A percentile compares a stretch with the other conserved stretches of the same genome.
Conservation (phyloP, 2,888 invertebrate species). For the Ametastegia equiseti region DNA sequence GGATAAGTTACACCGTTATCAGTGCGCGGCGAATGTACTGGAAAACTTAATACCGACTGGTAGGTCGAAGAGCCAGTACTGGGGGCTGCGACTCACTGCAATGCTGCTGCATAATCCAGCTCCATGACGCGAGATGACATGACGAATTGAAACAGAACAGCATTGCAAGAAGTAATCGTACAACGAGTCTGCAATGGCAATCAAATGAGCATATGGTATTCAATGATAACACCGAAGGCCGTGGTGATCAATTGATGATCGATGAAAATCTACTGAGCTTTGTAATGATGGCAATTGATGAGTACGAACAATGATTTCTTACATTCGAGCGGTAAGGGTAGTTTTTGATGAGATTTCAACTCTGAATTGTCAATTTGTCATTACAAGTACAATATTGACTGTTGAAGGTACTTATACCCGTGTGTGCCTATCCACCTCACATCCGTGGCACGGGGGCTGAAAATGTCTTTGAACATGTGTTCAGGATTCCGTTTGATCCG, state of each 20-base stretch:
- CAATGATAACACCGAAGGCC: background rate
- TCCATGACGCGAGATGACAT: background rate
- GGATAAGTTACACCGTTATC: slow-evolving; percentile 54
- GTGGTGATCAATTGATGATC: too few relatives aligned
- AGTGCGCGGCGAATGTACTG: slow-evolving; percentile 50
- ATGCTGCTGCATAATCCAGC: background rate
- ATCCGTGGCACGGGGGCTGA: background rate
- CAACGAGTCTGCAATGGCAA: background rate
- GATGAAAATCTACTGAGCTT: background rate
- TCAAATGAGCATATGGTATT: background rate
- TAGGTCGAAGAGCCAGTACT: background rate
- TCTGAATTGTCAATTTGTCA: background rate
- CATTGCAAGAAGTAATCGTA: too few relatives aligned
- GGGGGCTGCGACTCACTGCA: background rate
- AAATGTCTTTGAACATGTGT: slow-evolving; percentile 1
- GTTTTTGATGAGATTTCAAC: too few relatives aligned
- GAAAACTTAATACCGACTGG: slow-evolving; percentile 55
- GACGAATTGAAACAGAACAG: too few relatives aligned
- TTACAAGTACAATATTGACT: background rate
- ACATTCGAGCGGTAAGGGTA: background rate
- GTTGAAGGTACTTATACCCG: background rate
- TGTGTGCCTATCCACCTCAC: background rate
- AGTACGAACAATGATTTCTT: background rate
- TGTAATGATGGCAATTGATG: background rate
- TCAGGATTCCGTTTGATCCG: slow-evolving; percentile 4